These are phyloP conservation scores for Myzus persicae DNA, from an alignment of 1,140 invertebrate genomes.

Conservation along the genomic window DNA sequence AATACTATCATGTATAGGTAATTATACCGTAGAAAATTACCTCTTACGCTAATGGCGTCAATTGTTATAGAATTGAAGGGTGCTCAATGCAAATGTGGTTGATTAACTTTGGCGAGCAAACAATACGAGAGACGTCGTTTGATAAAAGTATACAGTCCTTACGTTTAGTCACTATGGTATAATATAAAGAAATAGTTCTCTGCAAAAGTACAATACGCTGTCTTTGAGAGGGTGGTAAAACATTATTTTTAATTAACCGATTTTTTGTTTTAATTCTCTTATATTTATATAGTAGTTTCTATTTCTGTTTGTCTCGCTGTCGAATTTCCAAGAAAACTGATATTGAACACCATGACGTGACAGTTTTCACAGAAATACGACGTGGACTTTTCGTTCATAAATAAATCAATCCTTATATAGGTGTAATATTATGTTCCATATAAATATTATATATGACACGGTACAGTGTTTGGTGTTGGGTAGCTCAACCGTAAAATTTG, in stretches of 20 bases:
- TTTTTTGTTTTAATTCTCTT: constrained; percentile 13
- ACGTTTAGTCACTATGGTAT: neutral
- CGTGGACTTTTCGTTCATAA: neutral
- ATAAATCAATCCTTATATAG: constrained; percentile 2
- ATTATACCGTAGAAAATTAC: neutral
- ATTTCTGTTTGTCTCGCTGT: constrained; percentile 4
- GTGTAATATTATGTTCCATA: neutral
- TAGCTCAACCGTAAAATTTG: neutral
- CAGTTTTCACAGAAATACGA: neutral
- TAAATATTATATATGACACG: neutral
- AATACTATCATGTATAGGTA: neutral
- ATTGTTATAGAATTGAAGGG: neutral
- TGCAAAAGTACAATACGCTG: neutral
- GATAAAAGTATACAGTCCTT: neutral
- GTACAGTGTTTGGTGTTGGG: neutral
- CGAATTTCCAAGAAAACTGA: neutral
- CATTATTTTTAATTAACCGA: constrained; percentile 15
- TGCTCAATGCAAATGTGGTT: neutral
- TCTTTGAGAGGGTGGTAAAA: neutral
- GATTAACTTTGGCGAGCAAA: neutral
- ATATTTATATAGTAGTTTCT: neutral
- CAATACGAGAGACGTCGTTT: neutral
- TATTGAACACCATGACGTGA: neutral
- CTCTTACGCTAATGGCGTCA: neutral
- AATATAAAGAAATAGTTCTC: neutral